Evolutionary conservation across 92 coral and sea anemone genomes (phyloP).

Genomic region (Zoanthus sansibaricus): DNA sequence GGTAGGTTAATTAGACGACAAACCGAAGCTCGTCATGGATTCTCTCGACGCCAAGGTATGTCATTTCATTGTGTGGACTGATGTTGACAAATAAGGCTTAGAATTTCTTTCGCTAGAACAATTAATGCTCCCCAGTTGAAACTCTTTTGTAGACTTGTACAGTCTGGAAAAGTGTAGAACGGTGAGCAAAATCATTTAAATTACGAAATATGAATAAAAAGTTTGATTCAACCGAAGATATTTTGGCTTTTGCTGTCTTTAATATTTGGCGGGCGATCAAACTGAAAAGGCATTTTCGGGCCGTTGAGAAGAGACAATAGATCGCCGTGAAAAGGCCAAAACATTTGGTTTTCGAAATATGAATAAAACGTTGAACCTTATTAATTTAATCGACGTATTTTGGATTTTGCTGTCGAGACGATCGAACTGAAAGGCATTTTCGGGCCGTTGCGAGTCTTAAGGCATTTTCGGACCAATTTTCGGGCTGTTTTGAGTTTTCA

Average conservation of each 20-base stretch:
- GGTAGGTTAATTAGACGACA: constrained; percentile 24
- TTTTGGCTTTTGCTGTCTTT: neutral
- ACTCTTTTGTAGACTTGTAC: constrained; percentile 25
- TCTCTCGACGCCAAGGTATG: constrained; percentile 7
- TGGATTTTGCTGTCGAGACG: neutral
- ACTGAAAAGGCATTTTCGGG: neutral
- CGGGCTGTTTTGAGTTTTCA: no score
- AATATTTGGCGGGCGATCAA: neutral
- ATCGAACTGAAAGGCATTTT: neutral
- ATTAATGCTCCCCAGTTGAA: constrained; percentile 15
- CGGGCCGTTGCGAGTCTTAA: neutral
- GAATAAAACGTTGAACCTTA: neutral
- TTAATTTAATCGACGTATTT: neutral
- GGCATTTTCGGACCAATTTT: no score
- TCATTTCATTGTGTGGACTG: constrained; percentile 16
- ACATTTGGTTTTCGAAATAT: neutral
- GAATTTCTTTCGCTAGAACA: constrained; percentile 8
- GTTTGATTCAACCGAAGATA: neutral
- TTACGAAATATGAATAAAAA: neutral
- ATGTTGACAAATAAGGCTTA: constrained; percentile 13
- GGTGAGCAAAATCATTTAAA: no score
- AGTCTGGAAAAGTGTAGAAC: constrained; percentile 19
- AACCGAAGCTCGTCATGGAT: neutral
- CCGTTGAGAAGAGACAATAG: neutral
- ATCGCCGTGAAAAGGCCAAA: no score